These are phyloP conservation scores for Tetraodon nigroviridis DNA, from an alignment of 2,113 vertebrate species.

Conservation along the genomic window DNA sequence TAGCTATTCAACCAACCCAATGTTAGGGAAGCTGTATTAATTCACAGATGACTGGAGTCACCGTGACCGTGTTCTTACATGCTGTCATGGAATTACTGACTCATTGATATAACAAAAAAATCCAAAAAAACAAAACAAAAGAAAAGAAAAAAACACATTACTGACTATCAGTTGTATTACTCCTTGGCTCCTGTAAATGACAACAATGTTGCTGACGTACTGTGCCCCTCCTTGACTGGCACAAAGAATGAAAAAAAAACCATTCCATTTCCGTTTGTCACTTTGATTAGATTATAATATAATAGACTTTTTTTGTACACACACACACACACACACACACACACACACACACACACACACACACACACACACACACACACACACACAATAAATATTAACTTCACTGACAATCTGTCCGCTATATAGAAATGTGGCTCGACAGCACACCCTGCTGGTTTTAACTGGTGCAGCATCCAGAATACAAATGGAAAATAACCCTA, in stretches of 20 bases:
- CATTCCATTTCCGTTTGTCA: slow-evolving; percentile 32
- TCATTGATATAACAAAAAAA: no score
- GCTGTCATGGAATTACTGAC: slow-evolving; percentile 25
- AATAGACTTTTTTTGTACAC: no score
- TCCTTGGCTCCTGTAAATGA: slow-evolving; percentile 10
- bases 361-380: no score
- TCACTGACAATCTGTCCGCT: no score
- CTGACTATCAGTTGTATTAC: slow-evolving; percentile 30
- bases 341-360: no score
- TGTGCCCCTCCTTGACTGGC: slow-evolving; percentile 17
- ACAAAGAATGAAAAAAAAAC: slow-evolving; percentile 15
- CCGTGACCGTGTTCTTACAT: not conserved
- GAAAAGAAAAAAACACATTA: slow-evolving; percentile 29
- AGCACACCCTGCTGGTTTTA: not conserved
- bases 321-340: no score
- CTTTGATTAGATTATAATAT: not conserved
- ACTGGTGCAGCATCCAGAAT: slow-evolving; percentile 4
- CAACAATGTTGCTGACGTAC: slow-evolving; percentile 34
- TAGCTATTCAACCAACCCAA: no score
- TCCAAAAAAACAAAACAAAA: no score
- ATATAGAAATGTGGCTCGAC: not conserved
- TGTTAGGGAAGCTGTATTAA: no score
- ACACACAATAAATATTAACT: no score
- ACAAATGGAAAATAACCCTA: not conserved
- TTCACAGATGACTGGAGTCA: not conserved